Evolutionary conservation across 1,140 invertebrate species (phyloP).

Genomic region (Lepidostoma basale): DNA sequence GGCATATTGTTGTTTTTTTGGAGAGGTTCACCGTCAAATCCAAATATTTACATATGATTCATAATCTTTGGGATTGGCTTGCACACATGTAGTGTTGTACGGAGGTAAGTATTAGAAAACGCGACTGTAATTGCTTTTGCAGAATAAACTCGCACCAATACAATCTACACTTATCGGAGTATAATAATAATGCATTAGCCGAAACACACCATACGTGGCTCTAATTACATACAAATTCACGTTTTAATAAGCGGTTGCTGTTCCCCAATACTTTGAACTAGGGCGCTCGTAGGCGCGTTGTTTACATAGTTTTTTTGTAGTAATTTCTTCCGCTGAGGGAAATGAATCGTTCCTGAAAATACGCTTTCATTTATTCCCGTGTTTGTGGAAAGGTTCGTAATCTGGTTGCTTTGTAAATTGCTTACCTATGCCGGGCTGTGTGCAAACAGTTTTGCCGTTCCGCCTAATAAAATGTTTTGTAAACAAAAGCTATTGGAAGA

Average conservation of each 20-base stretch:
- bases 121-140: background rate
- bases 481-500: slow-evolving; percentile 11
- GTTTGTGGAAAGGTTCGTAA: too few relatives aligned
- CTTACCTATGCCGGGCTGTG: too few relatives aligned
- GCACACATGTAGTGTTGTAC: background rate
- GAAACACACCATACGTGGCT: slow-evolving; percentile 16
- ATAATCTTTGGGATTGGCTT: slow-evolving; percentile 2
- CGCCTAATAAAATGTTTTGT: background rate
- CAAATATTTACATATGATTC: slow-evolving; percentile 8
- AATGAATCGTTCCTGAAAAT: too few relatives aligned
- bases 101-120: too few relatives aligned
- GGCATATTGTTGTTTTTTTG: too few relatives aligned
- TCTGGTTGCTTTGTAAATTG: background rate
- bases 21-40: background rate
- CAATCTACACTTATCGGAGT: slow-evolving; percentile 2
- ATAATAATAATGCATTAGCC: slow-evolving; percentile 19
- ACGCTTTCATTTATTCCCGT: too few relatives aligned
- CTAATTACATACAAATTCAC: background rate
- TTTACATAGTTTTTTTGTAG: too few relatives aligned
- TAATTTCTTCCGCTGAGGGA: too few relatives aligned
- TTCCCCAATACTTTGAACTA: too few relatives aligned
- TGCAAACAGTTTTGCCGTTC: background rate
- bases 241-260: slow-evolving; percentile 4
- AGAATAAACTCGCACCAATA: background rate
- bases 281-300: too few relatives aligned